These are phyloP conservation scores for Chaetodon trifascialis DNA, from an alignment of 2,113 vertebrate genomes.

Conservation along the genomic window DNA sequence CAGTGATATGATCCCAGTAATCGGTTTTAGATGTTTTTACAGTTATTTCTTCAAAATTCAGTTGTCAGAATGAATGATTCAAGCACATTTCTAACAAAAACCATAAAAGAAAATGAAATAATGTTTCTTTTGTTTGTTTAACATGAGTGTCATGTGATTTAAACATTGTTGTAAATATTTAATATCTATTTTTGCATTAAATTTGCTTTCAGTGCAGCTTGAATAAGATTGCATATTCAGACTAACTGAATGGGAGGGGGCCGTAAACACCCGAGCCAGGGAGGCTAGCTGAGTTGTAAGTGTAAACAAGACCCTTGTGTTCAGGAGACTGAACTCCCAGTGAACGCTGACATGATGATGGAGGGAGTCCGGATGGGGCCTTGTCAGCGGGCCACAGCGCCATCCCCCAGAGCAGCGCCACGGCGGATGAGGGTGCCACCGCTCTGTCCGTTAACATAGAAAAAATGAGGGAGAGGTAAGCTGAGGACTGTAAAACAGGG, in stretches of 20 bases:
- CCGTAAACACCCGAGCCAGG: constrained; percentile 37
- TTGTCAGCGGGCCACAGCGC: constrained; percentile 59
- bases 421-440: constrained; percentile 55
- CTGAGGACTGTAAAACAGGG: constrained; percentile 74
- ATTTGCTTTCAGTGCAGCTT: constrained; percentile 9
- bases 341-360: constrained; percentile 82
- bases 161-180: no score
- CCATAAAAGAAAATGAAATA: no score
- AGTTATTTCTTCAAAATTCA: no score
- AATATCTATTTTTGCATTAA: no score
- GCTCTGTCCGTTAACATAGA: constrained; percentile 63
- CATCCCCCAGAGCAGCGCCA: constrained; percentile 49
- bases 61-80: not conserved
- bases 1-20: not conserved
- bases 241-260: constrained; percentile 30
- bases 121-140: no score
- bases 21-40: not conserved
- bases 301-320: constrained; percentile 74
- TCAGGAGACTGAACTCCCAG: constrained; percentile 63
- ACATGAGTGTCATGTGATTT: no score
- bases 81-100: no score
- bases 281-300: constrained; percentile 57
- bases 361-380: constrained; percentile 77
- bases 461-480: constrained; percentile 54
- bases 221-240: constrained; percentile 24